Conservation (phyloP, 64 coral and sea anemone species). For the Platygyra sinensis region DNA sequence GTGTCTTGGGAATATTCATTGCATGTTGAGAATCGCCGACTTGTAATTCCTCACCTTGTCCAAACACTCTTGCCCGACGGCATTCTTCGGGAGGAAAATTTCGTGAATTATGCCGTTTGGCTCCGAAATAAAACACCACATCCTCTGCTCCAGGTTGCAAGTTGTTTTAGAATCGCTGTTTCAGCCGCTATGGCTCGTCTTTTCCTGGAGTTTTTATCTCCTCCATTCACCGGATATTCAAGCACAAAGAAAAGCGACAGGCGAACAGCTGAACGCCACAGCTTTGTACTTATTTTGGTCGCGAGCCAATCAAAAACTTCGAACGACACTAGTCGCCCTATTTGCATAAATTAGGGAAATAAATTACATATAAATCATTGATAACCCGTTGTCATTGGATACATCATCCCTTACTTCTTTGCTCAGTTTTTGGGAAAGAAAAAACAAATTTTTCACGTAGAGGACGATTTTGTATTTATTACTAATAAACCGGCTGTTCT, state of each 20-base stretch:
- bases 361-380: background rate
- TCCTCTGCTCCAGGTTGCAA: constrained; percentile 15
- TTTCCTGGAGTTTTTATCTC: constrained; percentile 9
- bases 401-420: background rate
- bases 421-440: background rate
- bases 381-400: constrained; percentile 23
- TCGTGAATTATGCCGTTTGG: constrained; percentile 98
- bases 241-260: constrained; percentile 25
- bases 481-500: too few relatives aligned
- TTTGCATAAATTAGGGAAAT: constrained; percentile 40
- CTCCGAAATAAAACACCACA: constrained; percentile 98
- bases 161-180: background rate
- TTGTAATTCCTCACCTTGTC: constrained; percentile 81
- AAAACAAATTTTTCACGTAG: background rate
- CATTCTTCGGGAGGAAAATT: constrained; percentile 88
- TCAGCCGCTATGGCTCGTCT: constrained; percentile 4
- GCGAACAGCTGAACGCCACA: constrained; percentile 69
- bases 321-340: background rate
- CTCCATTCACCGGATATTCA: constrained; percentile 52
- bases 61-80: constrained; percentile 96
- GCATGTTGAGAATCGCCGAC: background rate
- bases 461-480: constrained; percentile 5
- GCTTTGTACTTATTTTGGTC: constrained; percentile 48
- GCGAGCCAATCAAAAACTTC: constrained; percentile 62
- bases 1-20: constrained; percentile 43